Conservation (phyloP, 2,797 vertebrate species). For the Gymnoscopelus microlampas region DNA sequence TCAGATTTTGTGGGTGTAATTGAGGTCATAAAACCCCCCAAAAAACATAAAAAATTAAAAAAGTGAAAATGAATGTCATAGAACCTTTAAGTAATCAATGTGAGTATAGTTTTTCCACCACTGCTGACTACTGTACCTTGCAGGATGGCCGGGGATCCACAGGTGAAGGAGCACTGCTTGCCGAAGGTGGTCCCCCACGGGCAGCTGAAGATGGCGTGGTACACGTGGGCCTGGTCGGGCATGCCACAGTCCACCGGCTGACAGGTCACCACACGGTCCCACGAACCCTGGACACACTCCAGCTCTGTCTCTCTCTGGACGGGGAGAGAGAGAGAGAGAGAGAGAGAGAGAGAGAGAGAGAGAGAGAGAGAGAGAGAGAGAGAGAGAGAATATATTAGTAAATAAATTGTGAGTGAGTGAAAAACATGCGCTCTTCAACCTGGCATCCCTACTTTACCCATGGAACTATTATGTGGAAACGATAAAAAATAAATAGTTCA, state of each 20-base stretch:
- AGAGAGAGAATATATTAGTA: background rate
- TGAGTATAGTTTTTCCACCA: too few species aligned
- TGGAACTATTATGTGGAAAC: too few species aligned
- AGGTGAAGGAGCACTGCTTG: conserved; percentile 90
- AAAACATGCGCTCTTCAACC: too few species aligned
- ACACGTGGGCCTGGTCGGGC: conserved; percentile 88
- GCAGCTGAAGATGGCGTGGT: conserved; percentile 90
- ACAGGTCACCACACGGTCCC: conserved; percentile 89
- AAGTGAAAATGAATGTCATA: too few species aligned
- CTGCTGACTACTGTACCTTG: conserved; percentile 83
- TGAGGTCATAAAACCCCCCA: too few species aligned
- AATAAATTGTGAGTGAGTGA: background rate
- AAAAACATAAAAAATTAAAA: too few species aligned
- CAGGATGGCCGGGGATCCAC: conserved; percentile 90
- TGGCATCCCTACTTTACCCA: too few species aligned
- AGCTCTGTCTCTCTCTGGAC: conserved; percentile 81
- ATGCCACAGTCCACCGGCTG: conserved; percentile 85
- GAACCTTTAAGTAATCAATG: too few species aligned
- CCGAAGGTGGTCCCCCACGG: conserved; percentile 86
- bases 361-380: background rate
- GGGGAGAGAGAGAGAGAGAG: conserved; percentile 1
- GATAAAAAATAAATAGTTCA: too few species aligned
- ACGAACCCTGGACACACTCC: conserved; percentile 85
- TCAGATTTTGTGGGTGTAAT: too few species aligned
- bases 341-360: background rate